These are phyloP conservation scores for Slavum lentiscoides DNA, from an alignment of 2,888 invertebrate genomes.

Conservation along the genomic window DNA sequence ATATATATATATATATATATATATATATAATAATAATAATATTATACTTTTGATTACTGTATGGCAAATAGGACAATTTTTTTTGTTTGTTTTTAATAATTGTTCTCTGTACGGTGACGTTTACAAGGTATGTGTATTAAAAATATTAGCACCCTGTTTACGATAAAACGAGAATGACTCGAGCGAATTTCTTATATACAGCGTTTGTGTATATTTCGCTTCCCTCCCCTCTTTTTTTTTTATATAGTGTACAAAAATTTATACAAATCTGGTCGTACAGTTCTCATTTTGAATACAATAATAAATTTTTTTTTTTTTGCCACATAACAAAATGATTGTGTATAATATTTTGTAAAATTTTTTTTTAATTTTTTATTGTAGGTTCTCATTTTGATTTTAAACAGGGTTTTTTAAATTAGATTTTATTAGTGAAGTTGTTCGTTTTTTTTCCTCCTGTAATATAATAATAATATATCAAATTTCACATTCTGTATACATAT, in stretches of 20 bases:
- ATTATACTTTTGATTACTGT: constrained; percentile 43
- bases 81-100: constrained; percentile 23
- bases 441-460: constrained; percentile 43
- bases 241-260: constrained; percentile 38
- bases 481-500: constrained; percentile 11
- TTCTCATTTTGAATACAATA: constrained; percentile 15
- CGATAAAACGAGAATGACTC: constrained; percentile 12
- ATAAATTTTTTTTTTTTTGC: constrained; percentile 23
- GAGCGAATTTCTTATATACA: constrained; percentile 49
- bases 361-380: constrained; percentile 32
- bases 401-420: constrained; percentile 52
- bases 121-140: constrained; percentile 52
- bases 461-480: constrained; percentile 29
- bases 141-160: constrained; percentile 37
- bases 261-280: constrained; percentile 4
- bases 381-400: constrained; percentile 47
- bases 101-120: constrained; percentile 41
- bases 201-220: constrained; percentile 27
- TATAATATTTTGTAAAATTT: constrained; percentile 52
- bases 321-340: constrained; percentile 42
- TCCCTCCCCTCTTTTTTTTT: constrained; percentile 13
- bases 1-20: constrained; percentile 38
- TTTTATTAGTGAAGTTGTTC: constrained; percentile 48
- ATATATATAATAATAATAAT: constrained; percentile 23
- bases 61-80: constrained; percentile 34